Evolutionary conservation across 2,888 invertebrate genomes (phyloP), one percentile per base, ranked within the genome.

Genomic region (Pristionchus fissidentatus): DNA sequence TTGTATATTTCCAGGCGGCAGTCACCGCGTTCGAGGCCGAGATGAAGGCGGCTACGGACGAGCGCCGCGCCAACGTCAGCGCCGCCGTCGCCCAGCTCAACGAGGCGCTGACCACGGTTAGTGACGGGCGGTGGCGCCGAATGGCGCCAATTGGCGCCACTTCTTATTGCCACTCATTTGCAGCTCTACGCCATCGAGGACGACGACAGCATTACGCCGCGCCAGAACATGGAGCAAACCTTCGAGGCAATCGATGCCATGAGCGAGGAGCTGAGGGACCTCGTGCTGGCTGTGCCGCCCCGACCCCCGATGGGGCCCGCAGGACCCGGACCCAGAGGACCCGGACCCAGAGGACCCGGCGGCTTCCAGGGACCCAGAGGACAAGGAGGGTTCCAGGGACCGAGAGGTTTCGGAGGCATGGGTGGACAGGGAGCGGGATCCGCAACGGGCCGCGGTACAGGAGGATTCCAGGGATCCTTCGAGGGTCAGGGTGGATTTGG

Each of bases 1-100:
- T 43, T 3, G n/a, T n/a, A n/a, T 22, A 22, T 10, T 75, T 49
- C 0, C 75, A 75, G 75, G 49, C 19, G 15, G 49, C 38, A 13
- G 75, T 75, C 1, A 49, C 22, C 22, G 49, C 15, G 7, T 75
- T 75, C 75, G 49, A 75, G 19, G 32, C 32, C 22, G 75, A 46
- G 32, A 75, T 75, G 75, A 5, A 49, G 13, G 46, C 46, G 3
- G 13, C n/a, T 46, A 46, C 32, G 29, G 41, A 46, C 19, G 75
- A 75, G 49, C 75, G 75, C 41, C 46, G 49, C 19, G 49, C 75
- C 75, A 75, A 75, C 41, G 22, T 75, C 3, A 49, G 32, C 32
- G 41, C 49, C 5, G 75, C 75, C 7, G 29, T 49, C 46, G 46
- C 41, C 2, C 49, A 75, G 22, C 75, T 75, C 5, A 19, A 26